Evolutionary conservation across 2,888 invertebrate genomes (phyloP).

Genomic region (Dolomedes plantarius): DNA sequence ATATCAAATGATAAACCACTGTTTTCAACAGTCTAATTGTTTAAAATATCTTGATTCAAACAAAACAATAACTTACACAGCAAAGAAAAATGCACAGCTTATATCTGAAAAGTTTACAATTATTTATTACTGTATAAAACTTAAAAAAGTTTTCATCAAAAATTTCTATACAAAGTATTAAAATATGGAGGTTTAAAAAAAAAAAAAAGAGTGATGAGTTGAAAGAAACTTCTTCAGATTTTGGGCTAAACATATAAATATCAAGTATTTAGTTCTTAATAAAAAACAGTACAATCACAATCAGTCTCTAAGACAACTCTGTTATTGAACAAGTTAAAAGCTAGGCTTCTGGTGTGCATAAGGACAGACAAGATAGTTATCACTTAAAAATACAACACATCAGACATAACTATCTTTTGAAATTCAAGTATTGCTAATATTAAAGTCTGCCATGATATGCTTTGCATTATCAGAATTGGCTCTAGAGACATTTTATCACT

Average conservation of each 20-base stretch:
- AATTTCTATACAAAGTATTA: too few relatives aligned
- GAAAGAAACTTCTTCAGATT: too few relatives aligned
- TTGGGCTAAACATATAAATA: not conserved
- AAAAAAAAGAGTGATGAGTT: too few relatives aligned
- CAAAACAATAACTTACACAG: too few relatives aligned
- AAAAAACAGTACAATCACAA: not conserved
- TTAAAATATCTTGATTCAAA: too few relatives aligned
- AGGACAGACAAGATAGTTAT: slow-evolving; percentile 64
- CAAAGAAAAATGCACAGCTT: too few relatives aligned
- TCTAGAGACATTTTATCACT: slow-evolving; percentile 71
- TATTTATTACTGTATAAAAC: too few relatives aligned
- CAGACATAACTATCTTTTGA: slow-evolving; percentile 60
- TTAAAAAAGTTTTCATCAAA: too few relatives aligned
- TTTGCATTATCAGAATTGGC: slow-evolving; percentile 70
- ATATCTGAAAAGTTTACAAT: too few relatives aligned
- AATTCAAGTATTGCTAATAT: slow-evolving; percentile 70
- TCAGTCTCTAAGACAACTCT: slow-evolving; percentile 16
- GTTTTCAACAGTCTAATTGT: too few relatives aligned
- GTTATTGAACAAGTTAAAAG: slow-evolving; percentile 32
- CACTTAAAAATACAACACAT: slow-evolving; percentile 62
- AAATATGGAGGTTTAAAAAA: too few relatives aligned
- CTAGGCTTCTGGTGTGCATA: slow-evolving; percentile 64
- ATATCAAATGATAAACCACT: too few relatives aligned
- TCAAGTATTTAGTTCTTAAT: not conserved
- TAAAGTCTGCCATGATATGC: slow-evolving; percentile 71